phyloP scores from a whole-genome alignment of 2,888 invertebrate species.

The Microdon myrmicae region DNA sequence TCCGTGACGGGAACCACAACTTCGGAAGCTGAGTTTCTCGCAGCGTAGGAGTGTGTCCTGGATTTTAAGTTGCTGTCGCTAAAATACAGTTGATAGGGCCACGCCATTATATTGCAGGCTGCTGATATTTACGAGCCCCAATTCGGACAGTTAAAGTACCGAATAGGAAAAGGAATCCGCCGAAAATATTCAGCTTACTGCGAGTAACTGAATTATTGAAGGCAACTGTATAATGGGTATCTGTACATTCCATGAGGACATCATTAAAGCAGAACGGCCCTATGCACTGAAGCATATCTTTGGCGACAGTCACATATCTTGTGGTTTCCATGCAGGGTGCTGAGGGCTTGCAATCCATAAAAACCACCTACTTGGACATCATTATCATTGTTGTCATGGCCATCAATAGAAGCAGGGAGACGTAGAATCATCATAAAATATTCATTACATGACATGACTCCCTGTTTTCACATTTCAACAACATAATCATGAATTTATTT shows the following conservation, averaged over 20 bases:
- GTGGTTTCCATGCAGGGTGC: slow-evolving; percentile 18
- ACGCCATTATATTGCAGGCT: no score
- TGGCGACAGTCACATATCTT: slow-evolving; percentile 50
- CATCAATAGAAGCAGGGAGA: slow-evolving; percentile 5
- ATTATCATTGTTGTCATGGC: slow-evolving; percentile 28
- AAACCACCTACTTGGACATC: slow-evolving; percentile 36
- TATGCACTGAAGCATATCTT: slow-evolving; percentile 50
- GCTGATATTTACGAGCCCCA: no score
- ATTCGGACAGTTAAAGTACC: no score
- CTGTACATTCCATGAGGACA: slow-evolving; percentile 37
- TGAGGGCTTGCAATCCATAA: slow-evolving; percentile 31
- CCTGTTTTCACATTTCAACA: slow-evolving; percentile 52
- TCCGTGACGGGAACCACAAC: no score
- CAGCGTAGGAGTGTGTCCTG: no score
- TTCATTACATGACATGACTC: slow-evolving; percentile 53
- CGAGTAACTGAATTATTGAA: slow-evolving; percentile 51
- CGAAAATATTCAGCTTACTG: slow-evolving; percentile 26
- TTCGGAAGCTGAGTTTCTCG: no score
- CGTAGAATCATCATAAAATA: slow-evolving; percentile 40
- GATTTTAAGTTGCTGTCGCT: no score
- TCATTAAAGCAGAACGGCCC: slow-evolving; percentile 50
- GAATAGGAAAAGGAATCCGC: no score
- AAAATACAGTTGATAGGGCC: no score
- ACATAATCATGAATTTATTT: slow-evolving; percentile 52
- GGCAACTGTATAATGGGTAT: slow-evolving; percentile 36